Base-by-base conservation (phyloP, 2,797 vertebrate genomes). In the Gallinago stenura region DNA sequence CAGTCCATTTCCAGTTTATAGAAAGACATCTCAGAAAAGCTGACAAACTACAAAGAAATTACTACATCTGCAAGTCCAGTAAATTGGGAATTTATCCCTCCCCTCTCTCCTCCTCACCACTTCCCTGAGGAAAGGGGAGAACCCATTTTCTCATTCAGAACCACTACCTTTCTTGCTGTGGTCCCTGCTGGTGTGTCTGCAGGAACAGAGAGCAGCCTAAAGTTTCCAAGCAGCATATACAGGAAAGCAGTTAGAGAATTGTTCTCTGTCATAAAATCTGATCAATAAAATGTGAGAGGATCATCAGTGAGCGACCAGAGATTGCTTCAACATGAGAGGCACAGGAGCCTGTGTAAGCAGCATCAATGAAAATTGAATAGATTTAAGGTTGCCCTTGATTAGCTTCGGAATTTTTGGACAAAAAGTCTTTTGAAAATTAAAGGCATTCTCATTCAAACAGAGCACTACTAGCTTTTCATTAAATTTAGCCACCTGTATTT, bases 1-100 rank as follows among this genome's bases (percentile, higher is more conserved):
- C 56, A 24, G 33, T 77, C 58, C 51, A 53, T 77, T 89, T 84
- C 66, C 66, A 68, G 84, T 89, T 94, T 94, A 58, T 43, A 87
- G 86, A 86, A 75, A 82, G 68, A 85, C 54, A 54, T 57, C 45
- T 89, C 60, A 89, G 81, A 90, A 88, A 87, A 78, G 39, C 26
- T 86, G 83, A 54, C 33, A 83, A 68, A 72, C 28, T 92, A 28
- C 25, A 65, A 64, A 76, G 60, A 72, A 95, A 95, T 61, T 0
- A 82, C 57, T 87, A 30, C 24, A 35, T 58, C 54, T 83, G 22
- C 6, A 5, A 91, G 43, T 73, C 53, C 56, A 79, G 45, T 53
- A 75, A 89, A 90, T 7, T 70, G 81, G 61, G 61, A 77, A 82
- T 83, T 17, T 80, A 83, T 3, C 1, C 35, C 24, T 75, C n/a